phyloP scores from a whole-genome alignment of 1,140 invertebrate genomes.

The Palaemon carinicauda region DNA sequence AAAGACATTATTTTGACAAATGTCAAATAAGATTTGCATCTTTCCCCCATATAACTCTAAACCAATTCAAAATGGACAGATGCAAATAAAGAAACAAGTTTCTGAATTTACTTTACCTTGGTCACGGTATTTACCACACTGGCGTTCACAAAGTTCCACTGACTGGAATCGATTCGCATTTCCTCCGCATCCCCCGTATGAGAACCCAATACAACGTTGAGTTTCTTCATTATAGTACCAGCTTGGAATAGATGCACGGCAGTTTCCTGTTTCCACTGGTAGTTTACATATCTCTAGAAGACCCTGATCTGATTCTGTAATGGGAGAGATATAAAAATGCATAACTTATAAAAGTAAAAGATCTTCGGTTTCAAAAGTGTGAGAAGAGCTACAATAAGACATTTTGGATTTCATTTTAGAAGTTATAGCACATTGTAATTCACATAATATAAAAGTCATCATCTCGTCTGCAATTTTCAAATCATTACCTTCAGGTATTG shows the following conservation, averaged over 20 bases:
- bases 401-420: too few species aligned
- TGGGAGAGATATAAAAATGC: background rate
- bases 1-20: too few species aligned
- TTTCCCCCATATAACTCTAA: too few species aligned
- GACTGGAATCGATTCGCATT: slow-evolving; percentile 82
- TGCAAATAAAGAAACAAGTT: background rate
- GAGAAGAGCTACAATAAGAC: too few species aligned
- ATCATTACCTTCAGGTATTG: background rate
- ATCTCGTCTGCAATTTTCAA: background rate
- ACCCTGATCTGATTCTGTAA: slow-evolving; percentile 29
- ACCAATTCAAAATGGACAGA: too few species aligned
- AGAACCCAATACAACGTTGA: slow-evolving; percentile 74
- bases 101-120: slow-evolving; percentile 31
- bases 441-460: background rate
- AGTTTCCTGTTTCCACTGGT: slow-evolving; percentile 70
- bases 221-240: slow-evolving; percentile 79
- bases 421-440: too few species aligned
- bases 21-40: too few species aligned
- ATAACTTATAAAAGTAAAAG: background rate
- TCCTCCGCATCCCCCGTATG: slow-evolving; percentile 81
- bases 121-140: slow-evolving; percentile 77
- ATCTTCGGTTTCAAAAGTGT: too few species aligned
- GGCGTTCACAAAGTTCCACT: slow-evolving; percentile 78
- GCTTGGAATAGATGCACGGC: slow-evolving; percentile 69
- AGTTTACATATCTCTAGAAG: slow-evolving; percentile 69